Evolutionary conservation across 2,888 invertebrate species (phyloP), one percentile per base, ranked within the genome.

Genomic region (Notocelia uddmanniana): DNA sequence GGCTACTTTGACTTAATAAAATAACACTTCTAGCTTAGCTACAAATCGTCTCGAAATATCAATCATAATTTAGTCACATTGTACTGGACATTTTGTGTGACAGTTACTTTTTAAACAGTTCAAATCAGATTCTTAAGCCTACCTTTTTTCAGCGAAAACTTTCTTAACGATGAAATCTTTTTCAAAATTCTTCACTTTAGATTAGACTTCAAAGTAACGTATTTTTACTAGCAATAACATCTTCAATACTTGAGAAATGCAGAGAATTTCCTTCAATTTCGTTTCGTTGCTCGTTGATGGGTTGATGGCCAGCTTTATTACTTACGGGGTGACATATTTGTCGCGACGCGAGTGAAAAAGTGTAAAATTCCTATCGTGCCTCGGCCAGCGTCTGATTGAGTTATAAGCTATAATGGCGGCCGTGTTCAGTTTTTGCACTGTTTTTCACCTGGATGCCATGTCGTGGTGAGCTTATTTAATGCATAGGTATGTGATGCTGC

Each of bases 331-430:
- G 84, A 85, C 85, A 84, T 85, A 86, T 85, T 83, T 85, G 81
- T 82, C 80, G 79, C 73, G 74, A 59, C 78, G 81, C 83, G 86
- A 85, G 82, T 88, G 85, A 89, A 91, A 91, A 92, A 91, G 87
- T 90, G 87, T 88, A 87, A 89, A 91, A 92, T 93, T 90, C 90
- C 90, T 86, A 86, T 85, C 87, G 83, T 79, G 83, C 83, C 81
- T 76, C 80, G 76, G 84, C 84, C 81, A 80, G 80, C 81, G 76
- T 81, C 86, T 92, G 92, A 92, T 93, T 92, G 92, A 92, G 92
- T 93, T 92, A 93, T 93, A 91, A 92, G 89, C 89, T 90, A 90
- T 90, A 91, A 92, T 91, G 89, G 89, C 89, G 83, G 88, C 86
- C 88, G 87, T 88, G 89, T 88, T 87, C 85, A 83, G 90, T 92